phyloP scores from a whole-genome alignment of 2,113 vertebrate species.

The Prietella phreatophila region DNA sequence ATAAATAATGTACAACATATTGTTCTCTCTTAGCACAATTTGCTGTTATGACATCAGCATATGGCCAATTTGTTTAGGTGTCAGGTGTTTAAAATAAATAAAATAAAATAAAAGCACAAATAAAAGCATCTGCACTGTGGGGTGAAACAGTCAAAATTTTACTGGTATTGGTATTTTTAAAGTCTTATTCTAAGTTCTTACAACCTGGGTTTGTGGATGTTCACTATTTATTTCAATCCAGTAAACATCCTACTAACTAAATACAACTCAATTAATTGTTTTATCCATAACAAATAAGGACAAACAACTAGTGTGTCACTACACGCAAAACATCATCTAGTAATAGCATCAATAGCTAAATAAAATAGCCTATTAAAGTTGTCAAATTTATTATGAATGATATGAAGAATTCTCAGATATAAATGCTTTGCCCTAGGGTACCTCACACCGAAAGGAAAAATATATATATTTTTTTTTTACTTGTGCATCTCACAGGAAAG shows the following conservation, averaged over 20 bases:
- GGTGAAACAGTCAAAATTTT: background rate
- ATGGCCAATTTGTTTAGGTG: background rate
- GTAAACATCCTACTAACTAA: background rate
- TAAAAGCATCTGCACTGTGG: background rate
- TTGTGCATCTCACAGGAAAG: background rate
- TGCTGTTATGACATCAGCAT: background rate
- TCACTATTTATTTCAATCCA: background rate
- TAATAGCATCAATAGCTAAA: background rate
- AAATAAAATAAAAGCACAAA: background rate
- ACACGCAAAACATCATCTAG: background rate
- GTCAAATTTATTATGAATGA: background rate
- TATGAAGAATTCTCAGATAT: background rate
- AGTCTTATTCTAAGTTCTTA: background rate
- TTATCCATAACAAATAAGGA: background rate
- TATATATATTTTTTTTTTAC: background rate
- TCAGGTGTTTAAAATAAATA: background rate
- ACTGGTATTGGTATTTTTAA: background rate
- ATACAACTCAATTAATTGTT: background rate
- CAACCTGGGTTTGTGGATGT: background rate
- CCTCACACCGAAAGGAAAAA: background rate
- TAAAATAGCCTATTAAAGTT: background rate
- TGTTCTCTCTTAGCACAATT: background rate
- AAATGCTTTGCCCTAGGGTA: background rate
- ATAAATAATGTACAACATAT: constrained; percentile 26
- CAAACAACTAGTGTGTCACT: background rate